Percentiles rank a stretch among this genome's conserved stretches.
Evolutionary conservation across 2,888 invertebrate genomes (phyloP).

Genomic region (Amphipoea oculea): DNA sequence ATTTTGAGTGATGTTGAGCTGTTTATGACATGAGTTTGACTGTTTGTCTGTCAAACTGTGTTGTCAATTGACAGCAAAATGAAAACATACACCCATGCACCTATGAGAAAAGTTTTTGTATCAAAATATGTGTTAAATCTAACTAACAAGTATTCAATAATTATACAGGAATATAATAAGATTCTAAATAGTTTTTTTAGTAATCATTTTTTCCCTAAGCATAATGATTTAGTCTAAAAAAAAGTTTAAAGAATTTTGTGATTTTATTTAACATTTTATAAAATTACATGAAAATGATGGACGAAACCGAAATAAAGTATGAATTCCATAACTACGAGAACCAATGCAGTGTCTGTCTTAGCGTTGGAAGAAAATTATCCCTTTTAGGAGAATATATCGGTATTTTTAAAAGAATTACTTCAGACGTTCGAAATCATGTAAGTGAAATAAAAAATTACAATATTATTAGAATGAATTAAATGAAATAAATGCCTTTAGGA

Average conservation of each 20-base stretch:
- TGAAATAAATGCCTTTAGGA: background rate
- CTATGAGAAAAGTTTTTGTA: background rate
- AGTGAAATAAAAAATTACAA: conserved; percentile 23
- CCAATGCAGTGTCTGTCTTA: conserved; percentile 60
- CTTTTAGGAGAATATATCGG: conserved; percentile 36
- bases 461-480: background rate
- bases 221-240: background rate
- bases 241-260: background rate
- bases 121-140: background rate
- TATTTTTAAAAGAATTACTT: conserved; percentile 58
- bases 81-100: background rate
- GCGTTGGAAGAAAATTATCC: conserved; percentile 59
- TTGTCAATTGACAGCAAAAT: conserved; percentile 7
- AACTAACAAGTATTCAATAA: background rate
- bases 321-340: conserved; percentile 46
- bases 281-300: conserved; percentile 45
- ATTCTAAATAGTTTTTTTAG: too few relatives aligned
- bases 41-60: background rate
- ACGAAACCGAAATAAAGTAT: conserved; percentile 56
- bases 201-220: background rate
- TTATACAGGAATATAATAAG: background rate
- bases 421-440: conserved; percentile 39
- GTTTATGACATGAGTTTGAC: background rate
- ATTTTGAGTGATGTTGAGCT: background rate
- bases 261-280: background rate